Evolutionary conservation across 1,140 invertebrate genomes (phyloP), one percentile per base, ranked within the genome.

Genomic region (Hylaeus volcanicus): DNA sequence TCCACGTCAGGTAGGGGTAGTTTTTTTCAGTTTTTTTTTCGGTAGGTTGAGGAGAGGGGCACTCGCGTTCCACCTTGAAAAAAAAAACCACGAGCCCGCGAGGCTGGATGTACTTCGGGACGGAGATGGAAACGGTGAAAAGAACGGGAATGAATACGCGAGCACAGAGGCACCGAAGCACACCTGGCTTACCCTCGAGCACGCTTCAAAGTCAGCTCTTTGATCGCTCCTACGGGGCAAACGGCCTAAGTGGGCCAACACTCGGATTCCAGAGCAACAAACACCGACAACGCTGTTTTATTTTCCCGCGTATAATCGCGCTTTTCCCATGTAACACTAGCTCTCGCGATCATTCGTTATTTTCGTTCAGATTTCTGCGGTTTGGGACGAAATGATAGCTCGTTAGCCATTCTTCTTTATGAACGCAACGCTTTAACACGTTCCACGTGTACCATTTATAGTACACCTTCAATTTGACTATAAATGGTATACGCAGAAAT

Each of bases 241-340:
- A 79, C 70, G 77, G 61, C 77, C 77, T 65, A 79, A 79, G 77
- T 79, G 77, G 77, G 77, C 71, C 77, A 74, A 65, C 77, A 79
- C 4, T 45, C 61, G 51, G 61, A 79, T 74, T 78, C 68, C 68
- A 8, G 26, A 0, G 61, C 53, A 65, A 74, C 70, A 79, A 79
- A 79, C 77, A 77, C 43, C 14, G 5, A 3, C 71, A 26, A 26
- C 3, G 61, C 14, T 14, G 61, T 37, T 65, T 79, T 74, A 79
- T 74, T 79, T 74, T 8, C 6, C 26, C 77, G 12, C 26, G 70
- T 14, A 70, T 12, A 3, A 43, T 43, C 63, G 3, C 9, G 15
- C 11, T 37, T 8, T 11, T 45, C 14, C 14, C 2, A 51, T 26
- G 26, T 8, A 51, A 37, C 60, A 8, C 14, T 5, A 5, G 26